Base-by-base conservation (phyloP, 2,797 vertebrate species). In the Crenuchus spilurus region DNA sequence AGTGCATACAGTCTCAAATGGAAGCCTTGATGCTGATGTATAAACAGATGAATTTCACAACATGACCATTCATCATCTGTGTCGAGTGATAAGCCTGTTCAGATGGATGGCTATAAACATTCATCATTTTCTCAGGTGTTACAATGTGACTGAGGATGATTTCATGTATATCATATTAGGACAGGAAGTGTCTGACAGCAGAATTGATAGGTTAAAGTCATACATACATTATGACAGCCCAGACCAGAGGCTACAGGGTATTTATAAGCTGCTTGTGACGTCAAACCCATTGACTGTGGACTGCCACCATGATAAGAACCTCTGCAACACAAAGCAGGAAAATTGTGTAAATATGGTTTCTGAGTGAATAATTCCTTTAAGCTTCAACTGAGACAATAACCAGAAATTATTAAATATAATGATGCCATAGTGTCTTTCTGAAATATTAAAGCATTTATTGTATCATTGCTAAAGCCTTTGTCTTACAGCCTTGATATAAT, bases 231-330 rank as follows among this genome's bases (percentile, higher is more conserved):
- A 80, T 91, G 90, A 86, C 95, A 98, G 83, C 95, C 95, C 44
- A 90, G 82, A 33, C 93, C 92, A 60, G 75, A 88, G 67, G 93
- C 87, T 11, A 95, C 60, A 0, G 88, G 86, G 70, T 86, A 94
- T 84, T 95, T 99, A 80, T 92, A 97, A 6, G 8, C 0, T 9
- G 88, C 69, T 30, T 95, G 75, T 8, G 94, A 93, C 1, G 96
- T 96, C 76, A 96, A 83, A 51, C 94, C 96, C 78, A 95, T 84
- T 0, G 92, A 62, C 30, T 89, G 93, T 16, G 94, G 90, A 76
- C 94, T 96, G 58, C 91, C 86, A 35, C 97, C 97, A 0, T 99
- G 97, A 85, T 98, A 99, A 0, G 90, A 93, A 18, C 96, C 96
- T 82, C 97, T 99, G 86, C 9, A 83, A 80, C 83, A 85, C 74